Evolutionary conservation across 2,888 invertebrate genomes (phyloP).

Genomic region (Exocentrus adspersus): DNA sequence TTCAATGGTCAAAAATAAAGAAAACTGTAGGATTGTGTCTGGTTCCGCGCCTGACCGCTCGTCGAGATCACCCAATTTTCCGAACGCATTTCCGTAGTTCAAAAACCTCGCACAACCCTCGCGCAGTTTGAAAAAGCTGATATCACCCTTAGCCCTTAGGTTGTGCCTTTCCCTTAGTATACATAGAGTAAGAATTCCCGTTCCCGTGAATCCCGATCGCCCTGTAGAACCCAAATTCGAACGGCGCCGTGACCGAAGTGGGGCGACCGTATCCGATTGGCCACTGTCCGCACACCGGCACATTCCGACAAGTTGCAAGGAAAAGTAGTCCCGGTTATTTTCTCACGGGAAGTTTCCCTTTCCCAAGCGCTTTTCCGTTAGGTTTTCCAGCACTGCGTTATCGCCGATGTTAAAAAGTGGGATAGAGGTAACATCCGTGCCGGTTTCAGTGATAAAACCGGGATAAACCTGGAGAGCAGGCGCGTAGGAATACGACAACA

Average conservation of each 20-base stretch:
- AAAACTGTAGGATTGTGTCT: too few relatives aligned
- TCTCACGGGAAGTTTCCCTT: conserved; percentile 13
- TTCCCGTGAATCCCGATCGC: too few relatives aligned
- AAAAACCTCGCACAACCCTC: background rate
- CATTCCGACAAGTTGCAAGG: conserved; percentile 54
- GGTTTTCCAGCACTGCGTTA: background rate
- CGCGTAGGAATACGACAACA: conserved; percentile 57
- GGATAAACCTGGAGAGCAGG: conserved; percentile 27
- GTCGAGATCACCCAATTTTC: conserved; percentile 13
- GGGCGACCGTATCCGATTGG: conserved; percentile 36
- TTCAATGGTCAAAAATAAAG: too few relatives aligned
- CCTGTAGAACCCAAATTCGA: conserved; percentile 22
- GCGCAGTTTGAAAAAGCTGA: background rate
- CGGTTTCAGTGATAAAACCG: conserved; percentile 21
- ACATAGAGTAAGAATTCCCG: too few relatives aligned
- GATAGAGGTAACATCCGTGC: background rate
- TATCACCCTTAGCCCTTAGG: too few relatives aligned
- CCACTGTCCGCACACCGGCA: conserved; percentile 36
- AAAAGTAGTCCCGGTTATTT: conserved; percentile 56
- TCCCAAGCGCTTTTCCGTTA: background rate
- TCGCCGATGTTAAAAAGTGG: too few relatives aligned
- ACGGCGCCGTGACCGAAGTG: conserved; percentile 11
- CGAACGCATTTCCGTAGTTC: background rate
- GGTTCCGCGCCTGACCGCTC: conserved; percentile 4
- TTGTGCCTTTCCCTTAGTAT: too few relatives aligned